Conservation (phyloP, 2,113 vertebrate genomes). For the Elephas maximus region DNA sequence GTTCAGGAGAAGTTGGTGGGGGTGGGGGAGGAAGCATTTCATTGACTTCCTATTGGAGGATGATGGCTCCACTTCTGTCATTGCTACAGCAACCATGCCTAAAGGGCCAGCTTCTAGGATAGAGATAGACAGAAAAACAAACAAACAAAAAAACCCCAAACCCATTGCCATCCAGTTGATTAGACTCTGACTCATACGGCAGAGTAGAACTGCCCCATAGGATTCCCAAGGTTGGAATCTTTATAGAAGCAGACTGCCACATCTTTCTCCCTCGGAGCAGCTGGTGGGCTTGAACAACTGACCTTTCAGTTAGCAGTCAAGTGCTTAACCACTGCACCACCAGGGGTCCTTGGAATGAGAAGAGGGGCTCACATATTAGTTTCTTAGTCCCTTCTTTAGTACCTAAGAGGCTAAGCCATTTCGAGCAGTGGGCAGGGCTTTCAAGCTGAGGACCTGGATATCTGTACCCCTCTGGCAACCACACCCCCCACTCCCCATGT, state of each 20-base stretch:
- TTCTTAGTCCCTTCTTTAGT: not conserved
- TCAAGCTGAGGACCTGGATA: not conserved
- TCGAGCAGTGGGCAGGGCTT: not conserved
- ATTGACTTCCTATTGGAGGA: conserved; percentile 33
- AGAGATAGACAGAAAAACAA: not conserved
- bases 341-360: not conserved
- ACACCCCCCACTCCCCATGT: too few species aligned
- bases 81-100: not conserved
- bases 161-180: not conserved
- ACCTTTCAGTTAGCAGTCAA: not conserved
- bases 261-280: not conserved
- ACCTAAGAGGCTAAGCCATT: not conserved
- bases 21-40: not conserved
- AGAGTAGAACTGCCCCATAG: not conserved
- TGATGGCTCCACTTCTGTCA: not conserved
- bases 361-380: not conserved
- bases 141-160: not conserved
- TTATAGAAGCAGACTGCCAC: not conserved
- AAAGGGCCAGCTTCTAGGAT: conserved; percentile 35
- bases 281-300: rapidly evolving
- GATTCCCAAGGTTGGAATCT: not conserved
- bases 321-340: not conserved
- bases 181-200: not conserved
- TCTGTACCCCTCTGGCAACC: not conserved
- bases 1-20: not conserved